Conservation (phyloP, 2,797 vertebrate species). For the Acipenser transmontanus region DNA sequence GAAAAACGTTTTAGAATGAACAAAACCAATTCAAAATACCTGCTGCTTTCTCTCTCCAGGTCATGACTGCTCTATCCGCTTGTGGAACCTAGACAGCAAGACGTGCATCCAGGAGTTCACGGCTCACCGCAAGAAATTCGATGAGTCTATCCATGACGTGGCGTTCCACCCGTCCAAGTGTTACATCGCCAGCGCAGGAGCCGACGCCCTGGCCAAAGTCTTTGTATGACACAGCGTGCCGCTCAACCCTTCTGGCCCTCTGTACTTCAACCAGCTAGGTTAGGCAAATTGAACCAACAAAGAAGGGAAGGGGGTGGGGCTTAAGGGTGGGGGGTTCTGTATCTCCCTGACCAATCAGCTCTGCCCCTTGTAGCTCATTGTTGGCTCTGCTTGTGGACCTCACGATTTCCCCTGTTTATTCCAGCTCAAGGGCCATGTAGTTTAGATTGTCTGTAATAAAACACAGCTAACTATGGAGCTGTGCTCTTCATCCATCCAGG, state of each 20-base stretch:
- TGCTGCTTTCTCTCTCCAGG: slow-evolving; percentile 43
- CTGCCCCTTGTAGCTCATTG: neutral
- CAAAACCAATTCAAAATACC: too few relatives aligned
- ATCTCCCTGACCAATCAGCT: slow-evolving; percentile 36
- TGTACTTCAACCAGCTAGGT: slow-evolving; percentile 14
- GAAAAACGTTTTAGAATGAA: too few relatives aligned
- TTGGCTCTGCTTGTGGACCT: slow-evolving; percentile 3
- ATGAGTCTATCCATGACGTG: slow-evolving; percentile 95
- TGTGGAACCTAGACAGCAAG: slow-evolving; percentile 98
- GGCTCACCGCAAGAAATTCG: slow-evolving; percentile 94
- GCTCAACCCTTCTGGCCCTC: slow-evolving; percentile 37
- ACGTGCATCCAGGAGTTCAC: slow-evolving; percentile 98
- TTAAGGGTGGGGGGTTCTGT: slow-evolving; percentile 33
- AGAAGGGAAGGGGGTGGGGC: slow-evolving; percentile 42
- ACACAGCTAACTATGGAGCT: slow-evolving; percentile 57
- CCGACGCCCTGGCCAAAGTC: slow-evolving; percentile 94
- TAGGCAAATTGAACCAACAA: slow-evolving; percentile 38
- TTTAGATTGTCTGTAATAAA: slow-evolving; percentile 43
- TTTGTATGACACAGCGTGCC: slow-evolving; percentile 84
- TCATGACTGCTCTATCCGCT: slow-evolving; percentile 95
- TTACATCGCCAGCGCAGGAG: slow-evolving; percentile 94
- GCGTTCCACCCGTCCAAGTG: slow-evolving; percentile 95
- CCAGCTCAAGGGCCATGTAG: neutral
- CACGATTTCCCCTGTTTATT: too few relatives aligned
- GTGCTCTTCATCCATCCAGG: slow-evolving; percentile 70